Evolutionary conservation across 2,113 vertebrate genomes (phyloP), one percentile per base, ranked within the genome.

Genomic region (Callithrix jacchus): DNA sequence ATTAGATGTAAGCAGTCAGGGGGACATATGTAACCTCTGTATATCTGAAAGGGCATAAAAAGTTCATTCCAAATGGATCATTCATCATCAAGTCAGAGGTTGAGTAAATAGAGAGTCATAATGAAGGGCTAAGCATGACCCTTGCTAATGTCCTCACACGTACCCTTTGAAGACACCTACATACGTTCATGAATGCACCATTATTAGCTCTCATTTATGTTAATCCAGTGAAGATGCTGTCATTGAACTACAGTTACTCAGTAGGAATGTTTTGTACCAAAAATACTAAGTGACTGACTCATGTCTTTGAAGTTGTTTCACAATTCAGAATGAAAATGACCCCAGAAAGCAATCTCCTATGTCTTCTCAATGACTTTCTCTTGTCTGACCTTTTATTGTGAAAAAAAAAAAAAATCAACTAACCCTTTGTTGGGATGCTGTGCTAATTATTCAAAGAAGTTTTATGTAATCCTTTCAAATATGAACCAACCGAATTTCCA

Each of bases 361-460:
- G 91, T 54, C 68, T 97, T 95, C 94, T 92, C 83, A 96, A 82
- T 96, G 93, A 96, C 96, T 95, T 97, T 97, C 87, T 95, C 58
- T 97, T 96, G 40, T 52, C 87, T 97, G 96, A 96, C 54, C 86
- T 91, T 96, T 94, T 88, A 89, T 92, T 91, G 70, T 89, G n/a
- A 89, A 87, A 82, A 86, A 73, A 96, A 52, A 52, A 89, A 89
- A 82, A 86, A 68, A 96, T 95, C 82, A 97, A 93, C 54, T 64
- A 86, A 92, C 61, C 70, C 91, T 96, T 98, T 97, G 96, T 96
- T 95, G 66, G 49, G 58, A 70, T 45, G 52, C 40, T 89, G 27
- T 54, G 37, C 45, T 94, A 96, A 93, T 82, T 81, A 86, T 85
- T 96, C 94, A 97, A 68, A 93, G 56, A 61, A 89, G 61, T 92